Evolutionary conservation across 2,113 vertebrate species (phyloP).

Genomic region (Tapirus terrestris): DNA sequence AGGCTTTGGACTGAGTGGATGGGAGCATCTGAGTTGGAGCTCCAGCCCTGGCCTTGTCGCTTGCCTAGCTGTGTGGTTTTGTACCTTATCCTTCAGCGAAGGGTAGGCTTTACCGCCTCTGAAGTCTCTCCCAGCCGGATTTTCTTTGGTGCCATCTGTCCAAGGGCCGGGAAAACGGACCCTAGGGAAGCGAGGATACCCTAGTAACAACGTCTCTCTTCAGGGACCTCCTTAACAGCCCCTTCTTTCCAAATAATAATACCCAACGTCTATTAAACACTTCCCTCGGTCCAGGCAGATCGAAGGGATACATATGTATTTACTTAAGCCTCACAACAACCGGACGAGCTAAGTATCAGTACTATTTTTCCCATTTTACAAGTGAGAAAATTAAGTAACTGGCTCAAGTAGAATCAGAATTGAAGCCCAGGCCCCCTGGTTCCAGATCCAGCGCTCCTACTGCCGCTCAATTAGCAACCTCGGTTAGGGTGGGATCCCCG

Average conservation of each 20-base stretch:
- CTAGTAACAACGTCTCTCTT: background rate
- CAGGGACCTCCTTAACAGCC: background rate
- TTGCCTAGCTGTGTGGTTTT: background rate
- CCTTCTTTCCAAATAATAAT: background rate
- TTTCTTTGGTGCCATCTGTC: conserved; percentile 14
- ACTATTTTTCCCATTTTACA: background rate
- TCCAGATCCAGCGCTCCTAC: background rate
- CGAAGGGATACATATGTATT: background rate
- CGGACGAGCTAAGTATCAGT: background rate
- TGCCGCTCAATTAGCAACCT: background rate
- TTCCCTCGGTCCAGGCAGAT: fast-evolving
- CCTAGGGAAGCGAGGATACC: background rate
- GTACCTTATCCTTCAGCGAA: background rate
- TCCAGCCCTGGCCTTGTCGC: background rate
- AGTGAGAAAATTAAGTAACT: background rate
- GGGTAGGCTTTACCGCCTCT: background rate
- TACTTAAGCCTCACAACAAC: background rate
- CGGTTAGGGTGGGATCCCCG: fast-evolving
- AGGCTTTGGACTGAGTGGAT: background rate
- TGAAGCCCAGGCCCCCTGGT: background rate
- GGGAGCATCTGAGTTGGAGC: background rate
- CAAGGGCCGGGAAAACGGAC: background rate
- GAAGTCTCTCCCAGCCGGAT: background rate
- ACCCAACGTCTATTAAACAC: background rate
- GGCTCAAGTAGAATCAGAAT: background rate